Evolutionary conservation across 2,888 invertebrate species (phyloP).

Genomic region (Bedellia somnulentella): DNA sequence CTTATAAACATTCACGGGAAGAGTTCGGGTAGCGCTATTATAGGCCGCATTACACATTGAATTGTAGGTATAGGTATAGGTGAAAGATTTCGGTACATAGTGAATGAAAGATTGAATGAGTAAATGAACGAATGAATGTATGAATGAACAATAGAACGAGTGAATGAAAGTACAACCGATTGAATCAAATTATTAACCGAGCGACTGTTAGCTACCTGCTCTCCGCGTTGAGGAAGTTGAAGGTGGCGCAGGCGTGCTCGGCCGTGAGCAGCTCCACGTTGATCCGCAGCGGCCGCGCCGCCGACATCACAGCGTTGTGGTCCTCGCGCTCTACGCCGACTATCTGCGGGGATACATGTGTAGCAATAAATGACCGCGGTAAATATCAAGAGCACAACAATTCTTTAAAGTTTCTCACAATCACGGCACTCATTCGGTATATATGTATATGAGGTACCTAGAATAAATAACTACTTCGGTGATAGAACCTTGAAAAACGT

Average conservation of each 20-base stretch:
- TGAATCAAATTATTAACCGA: neutral
- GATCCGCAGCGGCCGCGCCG: slow-evolving; percentile 28
- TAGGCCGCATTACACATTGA: neutral
- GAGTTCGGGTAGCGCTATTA: neutral
- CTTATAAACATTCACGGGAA: no score
- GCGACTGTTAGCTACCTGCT: slow-evolving; percentile 61
- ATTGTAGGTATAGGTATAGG: neutral
- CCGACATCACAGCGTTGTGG: slow-evolving; percentile 18
- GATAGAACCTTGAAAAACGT: no score
- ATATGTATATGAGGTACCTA: no score
- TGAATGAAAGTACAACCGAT: neutral
- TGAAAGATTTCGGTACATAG: neutral
- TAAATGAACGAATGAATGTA: neutral
- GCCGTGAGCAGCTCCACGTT: slow-evolving; percentile 80
- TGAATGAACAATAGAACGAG: neutral
- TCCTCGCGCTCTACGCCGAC: slow-evolving; percentile 38
- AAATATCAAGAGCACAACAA: neutral
- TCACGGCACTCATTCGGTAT: no score
- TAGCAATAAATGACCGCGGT: neutral
- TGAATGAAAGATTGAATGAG: neutral
- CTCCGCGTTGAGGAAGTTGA: slow-evolving; percentile 89
- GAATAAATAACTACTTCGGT: no score
- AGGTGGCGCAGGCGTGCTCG: slow-evolving; percentile 84
- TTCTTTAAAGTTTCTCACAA: neutral
- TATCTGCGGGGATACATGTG: slow-evolving; percentile 17